These are phyloP conservation scores for Drosophila neonasuta DNA, from an alignment of 2,888 invertebrate species.

Conservation along the genomic window DNA sequence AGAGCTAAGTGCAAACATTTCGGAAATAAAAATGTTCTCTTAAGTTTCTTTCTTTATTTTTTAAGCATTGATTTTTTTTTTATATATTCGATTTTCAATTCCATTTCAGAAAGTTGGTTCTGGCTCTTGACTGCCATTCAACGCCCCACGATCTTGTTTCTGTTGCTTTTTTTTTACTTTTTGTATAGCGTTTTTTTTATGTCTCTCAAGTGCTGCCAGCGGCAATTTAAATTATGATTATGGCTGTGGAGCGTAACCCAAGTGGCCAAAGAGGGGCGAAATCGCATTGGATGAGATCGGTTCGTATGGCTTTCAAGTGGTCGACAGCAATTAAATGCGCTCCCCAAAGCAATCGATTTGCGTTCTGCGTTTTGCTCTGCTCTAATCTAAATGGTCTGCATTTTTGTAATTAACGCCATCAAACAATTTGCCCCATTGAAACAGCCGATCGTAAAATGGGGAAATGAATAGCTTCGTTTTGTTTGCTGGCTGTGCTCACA, in stretches of 20 bases:
- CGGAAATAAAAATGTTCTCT: conserved; percentile 22
- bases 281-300: conserved; percentile 15
- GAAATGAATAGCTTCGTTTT: conserved; percentile 45
- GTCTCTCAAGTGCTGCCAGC: conserved; percentile 59
- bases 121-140: conserved; percentile 27
- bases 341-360: conserved; percentile 45
- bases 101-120: conserved; percentile 29
- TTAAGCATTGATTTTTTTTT: conserved; percentile 10
- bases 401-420: conserved; percentile 65
- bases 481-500: conserved; percentile 6
- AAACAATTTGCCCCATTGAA: conserved; percentile 48
- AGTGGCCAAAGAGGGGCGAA: conserved; percentile 39
- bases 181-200: conserved; percentile 35
- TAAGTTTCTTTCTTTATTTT: neutral
- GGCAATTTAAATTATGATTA: conserved; percentile 66
- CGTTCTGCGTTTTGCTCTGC: conserved; percentile 27
- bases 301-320: conserved; percentile 45
- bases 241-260: conserved; percentile 58
- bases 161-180: conserved; percentile 1
- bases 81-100: conserved; percentile 30
- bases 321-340: conserved; percentile 50
- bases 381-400: conserved; percentile 61
- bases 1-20: conserved; percentile 46
- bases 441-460: conserved; percentile 34
- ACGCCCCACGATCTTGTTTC: conserved; percentile 30